These are phyloP conservation scores for Ceriagrion tenellum DNA, from an alignment of 2,888 invertebrate species.

Conservation along the genomic window DNA sequence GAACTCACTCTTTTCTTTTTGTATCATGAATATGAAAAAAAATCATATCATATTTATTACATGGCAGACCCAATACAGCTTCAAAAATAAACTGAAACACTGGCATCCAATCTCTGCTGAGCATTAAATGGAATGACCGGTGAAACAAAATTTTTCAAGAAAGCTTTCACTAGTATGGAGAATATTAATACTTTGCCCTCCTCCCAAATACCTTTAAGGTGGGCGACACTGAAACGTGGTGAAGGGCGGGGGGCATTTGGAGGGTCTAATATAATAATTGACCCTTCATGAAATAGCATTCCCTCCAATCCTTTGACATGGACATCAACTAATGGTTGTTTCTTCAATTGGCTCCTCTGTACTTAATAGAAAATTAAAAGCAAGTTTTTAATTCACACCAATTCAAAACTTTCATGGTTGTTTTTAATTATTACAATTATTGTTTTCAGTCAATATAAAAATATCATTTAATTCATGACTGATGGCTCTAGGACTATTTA, in stretches of 20 bases:
- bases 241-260: slow-evolving; percentile 71
- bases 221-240: slow-evolving; percentile 71
- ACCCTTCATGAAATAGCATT: slow-evolving; percentile 69
- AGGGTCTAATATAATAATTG: slow-evolving; percentile 70
- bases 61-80: too few species aligned
- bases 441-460: not conserved
- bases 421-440: too few species aligned
- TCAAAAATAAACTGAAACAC: not conserved
- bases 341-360: slow-evolving; percentile 55
- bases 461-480: not conserved
- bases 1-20: too few species aligned
- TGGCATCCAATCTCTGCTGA: not conserved
- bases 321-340: slow-evolving; percentile 67
- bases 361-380: slow-evolving; percentile 60
- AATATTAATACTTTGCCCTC: slow-evolving; percentile 25
- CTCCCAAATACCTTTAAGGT: slow-evolving; percentile 69
- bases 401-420: not conserved
- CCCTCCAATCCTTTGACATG: slow-evolving; percentile 70
- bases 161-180: not conserved
- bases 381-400: not conserved
- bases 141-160: not conserved
- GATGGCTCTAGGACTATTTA: too few species aligned
- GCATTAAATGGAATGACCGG: not conserved
- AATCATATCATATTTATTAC: too few species aligned
- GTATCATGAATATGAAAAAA: too few species aligned